phyloP scores from a whole-genome alignment of 2,797 vertebrate species.

The Channa striata region DNA sequence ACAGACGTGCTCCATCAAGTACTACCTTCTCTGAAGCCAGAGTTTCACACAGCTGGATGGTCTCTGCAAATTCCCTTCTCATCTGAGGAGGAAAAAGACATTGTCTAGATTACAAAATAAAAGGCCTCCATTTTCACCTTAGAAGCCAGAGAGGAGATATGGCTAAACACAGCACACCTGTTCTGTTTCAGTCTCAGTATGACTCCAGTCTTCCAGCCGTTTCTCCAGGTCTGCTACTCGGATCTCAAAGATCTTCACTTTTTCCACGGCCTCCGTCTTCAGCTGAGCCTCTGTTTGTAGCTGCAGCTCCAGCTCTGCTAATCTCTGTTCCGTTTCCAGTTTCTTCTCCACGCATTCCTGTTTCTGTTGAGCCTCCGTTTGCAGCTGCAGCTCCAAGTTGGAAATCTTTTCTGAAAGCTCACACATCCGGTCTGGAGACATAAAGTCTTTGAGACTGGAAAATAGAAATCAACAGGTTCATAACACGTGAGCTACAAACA shows the following conservation, averaged over 20 bases:
- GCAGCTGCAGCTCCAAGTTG: conserved; percentile 69
- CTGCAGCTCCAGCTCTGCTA: conserved; percentile 51
- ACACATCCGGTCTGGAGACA: conserved; percentile 30
- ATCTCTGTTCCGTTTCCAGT: conserved; percentile 48
- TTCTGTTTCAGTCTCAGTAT: background rate
- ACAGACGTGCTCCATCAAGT: too few species aligned
- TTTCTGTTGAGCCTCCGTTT: conserved; percentile 63
- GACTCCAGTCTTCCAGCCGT: conserved; percentile 48
- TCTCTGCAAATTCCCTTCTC: conserved; percentile 83
- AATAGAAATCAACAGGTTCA: too few species aligned
- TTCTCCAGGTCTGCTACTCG: conserved; percentile 51
- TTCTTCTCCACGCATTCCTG: conserved; percentile 47
- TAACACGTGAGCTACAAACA: background rate
- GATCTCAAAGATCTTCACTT: background rate
- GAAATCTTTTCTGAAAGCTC: conserved; percentile 68
- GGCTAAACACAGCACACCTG: conserved; percentile 44
- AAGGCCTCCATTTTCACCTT: too few species aligned
- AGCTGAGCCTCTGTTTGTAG: conserved; percentile 64
- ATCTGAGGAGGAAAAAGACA: conserved; percentile 65
- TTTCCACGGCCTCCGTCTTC: conserved; percentile 60
- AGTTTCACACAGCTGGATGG: conserved; percentile 87
- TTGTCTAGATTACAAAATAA: too few species aligned
- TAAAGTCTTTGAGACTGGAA: conserved; percentile 47
- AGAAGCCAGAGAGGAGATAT: background rate
- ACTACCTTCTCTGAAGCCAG: conserved; percentile 86